Percentiles rank a stretch among this genome's conserved stretches.
phyloP scores from a whole-genome alignment of 2,113 vertebrate species.

The Desmodus rotundus region DNA sequence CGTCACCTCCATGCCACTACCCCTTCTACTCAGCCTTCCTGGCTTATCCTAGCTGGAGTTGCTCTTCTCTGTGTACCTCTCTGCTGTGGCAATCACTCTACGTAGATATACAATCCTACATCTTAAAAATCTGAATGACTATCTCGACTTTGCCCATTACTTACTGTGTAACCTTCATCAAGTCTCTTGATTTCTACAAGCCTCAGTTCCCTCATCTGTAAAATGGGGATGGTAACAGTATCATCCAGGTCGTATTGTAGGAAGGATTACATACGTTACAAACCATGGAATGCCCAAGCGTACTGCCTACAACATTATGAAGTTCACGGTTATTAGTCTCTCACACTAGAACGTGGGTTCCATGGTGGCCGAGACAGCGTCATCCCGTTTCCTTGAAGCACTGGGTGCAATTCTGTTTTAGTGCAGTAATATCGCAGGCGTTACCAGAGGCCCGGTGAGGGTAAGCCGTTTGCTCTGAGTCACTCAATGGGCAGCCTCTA shows the following conservation, averaged over 20 bases:
- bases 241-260: not conserved
- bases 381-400: not conserved
- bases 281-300: not conserved
- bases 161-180: not conserved
- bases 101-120: not conserved
- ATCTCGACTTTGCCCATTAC: not conserved
- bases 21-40: not conserved
- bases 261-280: not conserved
- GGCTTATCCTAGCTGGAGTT: not conserved
- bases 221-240: not conserved
- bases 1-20: not conserved
- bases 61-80: not conserved
- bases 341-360: not conserved
- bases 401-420: no score
- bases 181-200: not conserved
- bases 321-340: not conserved
- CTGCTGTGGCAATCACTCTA: not conserved
- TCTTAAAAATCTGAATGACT: not conserved
- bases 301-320: not conserved
- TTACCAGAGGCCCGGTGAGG: not conserved
- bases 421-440: no score
- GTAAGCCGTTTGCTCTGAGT: not conserved
- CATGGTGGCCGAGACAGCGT: not conserved
- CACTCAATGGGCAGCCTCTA: not conserved
- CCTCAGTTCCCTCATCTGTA: not conserved